A percentile compares a stretch with the other conserved stretches of the same genome.
phyloP scores from a whole-genome alignment of 2,113 vertebrate genomes.

The Sterrhoptilus dennistouni region DNA sequence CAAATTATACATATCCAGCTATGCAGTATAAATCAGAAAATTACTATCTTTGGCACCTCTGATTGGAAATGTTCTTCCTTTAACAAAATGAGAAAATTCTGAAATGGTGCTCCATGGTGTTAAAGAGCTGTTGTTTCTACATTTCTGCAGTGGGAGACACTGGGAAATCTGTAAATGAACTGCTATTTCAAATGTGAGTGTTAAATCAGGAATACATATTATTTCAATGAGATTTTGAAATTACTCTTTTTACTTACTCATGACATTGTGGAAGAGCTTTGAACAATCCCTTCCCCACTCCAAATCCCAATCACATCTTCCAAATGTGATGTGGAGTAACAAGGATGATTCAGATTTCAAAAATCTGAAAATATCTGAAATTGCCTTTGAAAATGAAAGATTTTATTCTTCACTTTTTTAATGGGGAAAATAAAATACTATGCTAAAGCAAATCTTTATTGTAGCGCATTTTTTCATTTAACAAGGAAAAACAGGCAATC shows the following conservation, averaged over 20 bases:
- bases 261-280: not conserved
- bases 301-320: not conserved
- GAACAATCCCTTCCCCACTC: not conserved
- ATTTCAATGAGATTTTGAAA: not conserved
- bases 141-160: not conserved
- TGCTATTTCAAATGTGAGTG: not conserved
- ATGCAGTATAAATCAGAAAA: not conserved
- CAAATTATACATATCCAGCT: not conserved
- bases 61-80: not conserved
- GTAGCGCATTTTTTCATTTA: not conserved
- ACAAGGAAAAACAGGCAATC: not conserved
- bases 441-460: not conserved
- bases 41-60: not conserved
- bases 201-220: not conserved
- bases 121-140: not conserved
- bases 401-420: not conserved
- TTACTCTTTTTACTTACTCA: not conserved
- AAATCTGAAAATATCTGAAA: not conserved
- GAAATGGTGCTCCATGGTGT: not conserved
- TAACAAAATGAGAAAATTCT: not conserved
- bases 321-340: rapidly evolving
- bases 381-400: not conserved
- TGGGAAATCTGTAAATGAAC: not conserved
- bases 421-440: not conserved
- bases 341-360: not conserved